Evolutionary conservation across 2,113 vertebrate genomes (phyloP), one percentile per base, ranked within the genome.

Genomic region (Xyrauchen texanus): DNA sequence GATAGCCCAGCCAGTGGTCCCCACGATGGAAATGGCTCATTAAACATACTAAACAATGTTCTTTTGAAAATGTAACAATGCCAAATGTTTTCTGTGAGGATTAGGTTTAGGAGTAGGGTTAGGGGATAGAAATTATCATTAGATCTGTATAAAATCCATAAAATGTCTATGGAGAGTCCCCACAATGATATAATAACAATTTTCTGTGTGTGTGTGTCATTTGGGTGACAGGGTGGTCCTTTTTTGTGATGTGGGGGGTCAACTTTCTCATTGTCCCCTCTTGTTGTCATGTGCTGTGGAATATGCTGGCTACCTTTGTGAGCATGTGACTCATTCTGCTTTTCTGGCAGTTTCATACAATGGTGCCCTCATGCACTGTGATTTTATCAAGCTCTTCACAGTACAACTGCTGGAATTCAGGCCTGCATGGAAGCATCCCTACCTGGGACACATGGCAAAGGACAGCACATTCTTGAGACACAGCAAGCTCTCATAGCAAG

Each of bases 341-440:
- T 91, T 92, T 93, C 93, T 94, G 91, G 92, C 92, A 93, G 88
- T 94, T 94, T 94, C 91, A 92, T 89, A 91, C 93, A 93, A 92
- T 92, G 87, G 91, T 89, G 88, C 87, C 90, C 90, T 87, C 90
- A 85, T 89, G 88, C 89, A 84, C 88, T 83, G 88, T 83, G 86
- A 90, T 90, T 90, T 89, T 90, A 92, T 90, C 90, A 87, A 88
- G 88, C 90, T 89, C 88, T 87, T 90, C 88, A 90, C 86, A 89
- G 88, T 87, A 89, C 87, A 88, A 90, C 85, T 87, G 89, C 83
- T 88, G 90, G 90, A 88, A 90, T 87, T 90, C 88, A 88, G 89
- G 87, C 89, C 90, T 86, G 87, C 87, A 82, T 88, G 86, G 87
- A 91, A 88, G 82, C 84, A 85, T 86, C 88, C 87, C 83, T 82